Evolutionary conservation across 2,797 vertebrate species (phyloP), one percentile per base, ranked within the genome.

Genomic region (Tenualosa ilisha): DNA sequence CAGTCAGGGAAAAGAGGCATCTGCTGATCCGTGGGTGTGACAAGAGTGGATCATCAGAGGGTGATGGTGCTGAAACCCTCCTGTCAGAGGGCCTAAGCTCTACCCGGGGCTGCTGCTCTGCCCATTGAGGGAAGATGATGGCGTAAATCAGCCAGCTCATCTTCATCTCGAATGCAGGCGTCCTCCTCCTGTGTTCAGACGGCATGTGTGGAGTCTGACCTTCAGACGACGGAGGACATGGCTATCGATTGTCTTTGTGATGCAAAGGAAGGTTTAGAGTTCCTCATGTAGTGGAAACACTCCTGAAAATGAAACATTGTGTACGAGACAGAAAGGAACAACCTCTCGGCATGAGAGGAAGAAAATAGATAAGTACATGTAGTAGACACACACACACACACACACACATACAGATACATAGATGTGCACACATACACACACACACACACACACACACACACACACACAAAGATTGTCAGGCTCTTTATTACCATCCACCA

Each of bases 401-500:
- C 61, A 65, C n/a, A 65, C 61, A 65, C 61, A 65, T n/a, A 11
- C 61, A 63, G n/a, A 26, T 24, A 37, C 65, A 40, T 26, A 72
- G 26, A 72, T 26, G 37, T 26, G 37, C 65, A 68, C 11, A 17
- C 26, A 40, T 12, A 43, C 68, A 79, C 40, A 79, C 72, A 79
- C 72, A 79, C 68, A 75, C 72, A 79, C 72, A 46, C 17, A 46
- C 6, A 46, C 40, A 79, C 37, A 46, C 3, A 40, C 31, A 72
- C 65, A 72, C 72, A 79, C 37, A 84, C 59, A 46, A 59, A 54
- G 50, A 87, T 72, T 50, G 65, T 72, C 79, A 40, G 50, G 49
- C 50, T 88, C 84, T 90, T 84, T 89, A 87, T 85, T 86, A 46
- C 79, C 50, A 22, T 81, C 85, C 84, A 81, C 82, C 82, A 54